phyloP scores from a whole-genome alignment of 2,113 vertebrate species.

The Falco punctatus region DNA sequence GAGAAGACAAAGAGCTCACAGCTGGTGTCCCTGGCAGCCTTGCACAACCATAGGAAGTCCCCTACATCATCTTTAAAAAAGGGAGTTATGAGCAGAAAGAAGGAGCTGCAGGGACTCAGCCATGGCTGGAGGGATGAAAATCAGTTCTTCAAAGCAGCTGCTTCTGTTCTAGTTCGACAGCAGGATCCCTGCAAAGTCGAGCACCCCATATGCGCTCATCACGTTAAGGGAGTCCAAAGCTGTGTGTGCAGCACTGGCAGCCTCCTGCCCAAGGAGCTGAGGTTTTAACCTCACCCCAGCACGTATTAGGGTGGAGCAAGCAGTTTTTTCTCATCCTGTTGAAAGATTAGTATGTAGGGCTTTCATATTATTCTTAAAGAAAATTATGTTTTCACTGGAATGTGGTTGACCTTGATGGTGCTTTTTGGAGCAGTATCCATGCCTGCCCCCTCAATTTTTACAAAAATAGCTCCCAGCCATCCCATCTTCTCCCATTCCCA shows the following conservation, averaged over 20 bases:
- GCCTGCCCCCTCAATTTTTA: not conserved
- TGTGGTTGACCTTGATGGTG: not conserved
- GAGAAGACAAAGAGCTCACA: not conserved
- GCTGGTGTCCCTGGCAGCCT: not conserved
- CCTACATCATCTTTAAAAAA: not conserved
- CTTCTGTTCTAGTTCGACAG: not conserved
- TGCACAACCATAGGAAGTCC: not conserved
- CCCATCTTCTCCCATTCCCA: not conserved
- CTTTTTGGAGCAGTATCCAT: not conserved
- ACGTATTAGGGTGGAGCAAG: not conserved
- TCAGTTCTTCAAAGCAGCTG: not conserved
- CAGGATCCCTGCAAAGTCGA: not conserved
- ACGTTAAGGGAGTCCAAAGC: not conserved
- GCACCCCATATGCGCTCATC: accelerated
- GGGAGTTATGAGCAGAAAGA: not conserved
- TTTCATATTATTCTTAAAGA: not conserved
- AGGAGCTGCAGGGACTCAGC: not conserved
- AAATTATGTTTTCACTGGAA: not conserved
- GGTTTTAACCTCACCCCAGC: not conserved
- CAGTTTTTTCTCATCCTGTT: not conserved
- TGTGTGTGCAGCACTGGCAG: not conserved
- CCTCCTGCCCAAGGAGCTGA: not conserved
- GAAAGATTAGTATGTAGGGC: not conserved
- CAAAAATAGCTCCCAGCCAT: not conserved
- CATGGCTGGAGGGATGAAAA: not conserved